Evolutionary conservation across 92 coral and sea anemone species (phyloP), one percentile per base, ranked within the genome.

Genomic region (Umimayanthus kanabou): DNA sequence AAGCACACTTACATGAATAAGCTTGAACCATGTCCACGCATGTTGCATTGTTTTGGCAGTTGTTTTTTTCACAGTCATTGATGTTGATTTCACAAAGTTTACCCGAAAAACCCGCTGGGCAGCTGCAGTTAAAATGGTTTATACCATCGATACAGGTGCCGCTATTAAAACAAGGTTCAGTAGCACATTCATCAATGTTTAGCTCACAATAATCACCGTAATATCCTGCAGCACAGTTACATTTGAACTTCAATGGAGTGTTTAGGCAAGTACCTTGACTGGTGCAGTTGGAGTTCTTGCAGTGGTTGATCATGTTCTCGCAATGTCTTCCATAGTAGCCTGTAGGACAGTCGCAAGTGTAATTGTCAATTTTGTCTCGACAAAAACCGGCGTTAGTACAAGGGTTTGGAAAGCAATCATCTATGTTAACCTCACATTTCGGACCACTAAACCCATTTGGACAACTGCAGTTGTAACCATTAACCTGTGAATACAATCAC

Each of bases 301-400:
- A 83, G 79, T 69, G 66, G 30, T 83, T 65, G 23, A 69, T 39
- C 30, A 83, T 28, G 45, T 85, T 71, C 53, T 73, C 88, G 61
- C 88, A 85, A 79, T 82, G 88, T 10, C 49, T 25, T 39, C 93
- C 93, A 42, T 73, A 76, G 73, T 76, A 88, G 8, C 93, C 93
- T 2, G 66, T 78, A 66, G 89, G 82, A 20, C 93, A 91, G 26
- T 71, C 78, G 66, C 93, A 91, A 2, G 93, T 76, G 89, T 91
- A 91, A 71, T 91, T 88, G 23, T 73, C 85, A 25, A 91, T 73
- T 9, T 47, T 87, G 70, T 91, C 93, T 72, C 75, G 45, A 75
- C 93, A 91, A 10, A 29, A 29, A n/a, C 93, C 93, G 30, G 71
- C 69, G 90, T 91, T 88, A n/a, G n/a, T n/a, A n/a, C n/a, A n/a